These are phyloP conservation scores for Desmodus rotundus DNA, from an alignment of 2,113 vertebrate species.

Conservation along the genomic window DNA sequence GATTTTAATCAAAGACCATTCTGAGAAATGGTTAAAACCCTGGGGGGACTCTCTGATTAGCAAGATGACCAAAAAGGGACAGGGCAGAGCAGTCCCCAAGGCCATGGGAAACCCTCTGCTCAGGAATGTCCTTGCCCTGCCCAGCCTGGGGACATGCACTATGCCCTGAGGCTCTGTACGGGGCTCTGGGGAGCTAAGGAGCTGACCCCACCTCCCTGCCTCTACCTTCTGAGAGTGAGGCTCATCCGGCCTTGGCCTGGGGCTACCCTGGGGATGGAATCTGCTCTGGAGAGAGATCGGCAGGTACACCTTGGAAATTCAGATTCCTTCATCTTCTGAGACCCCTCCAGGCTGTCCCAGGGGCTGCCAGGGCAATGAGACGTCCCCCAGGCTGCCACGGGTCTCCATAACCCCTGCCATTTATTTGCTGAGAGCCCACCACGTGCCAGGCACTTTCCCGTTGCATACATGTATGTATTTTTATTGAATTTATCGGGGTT, in stretches of 20 bases:
- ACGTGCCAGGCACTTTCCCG: neutral
- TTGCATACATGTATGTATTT: neutral
- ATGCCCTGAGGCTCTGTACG: neutral
- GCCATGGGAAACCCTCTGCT: neutral
- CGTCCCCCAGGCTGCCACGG: neutral
- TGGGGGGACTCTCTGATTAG: neutral
- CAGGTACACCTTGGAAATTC: neutral
- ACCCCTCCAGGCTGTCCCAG: fast-evolving
- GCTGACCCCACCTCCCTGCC: neutral
- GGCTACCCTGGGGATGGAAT: no score
- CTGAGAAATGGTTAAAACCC: neutral
- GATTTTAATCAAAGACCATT: conserved; percentile 55
- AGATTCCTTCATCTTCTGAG: neutral
- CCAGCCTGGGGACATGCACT: neutral
- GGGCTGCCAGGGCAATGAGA: neutral
- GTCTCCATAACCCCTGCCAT: neutral
- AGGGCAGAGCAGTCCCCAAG: neutral
- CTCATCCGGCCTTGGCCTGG: neutral
- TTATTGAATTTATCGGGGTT: neutral
- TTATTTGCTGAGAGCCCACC: neutral
- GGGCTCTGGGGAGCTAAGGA: neutral
- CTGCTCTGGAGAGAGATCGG: neutral
- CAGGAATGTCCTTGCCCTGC: neutral
- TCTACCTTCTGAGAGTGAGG: neutral
- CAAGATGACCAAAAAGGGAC: conserved; percentile 2